A percentile compares a stretch with the other conserved stretches of the same genome.
Evolutionary conservation across 2,113 vertebrate genomes (phyloP).

Genomic region (Oryzias javanicus): DNA sequence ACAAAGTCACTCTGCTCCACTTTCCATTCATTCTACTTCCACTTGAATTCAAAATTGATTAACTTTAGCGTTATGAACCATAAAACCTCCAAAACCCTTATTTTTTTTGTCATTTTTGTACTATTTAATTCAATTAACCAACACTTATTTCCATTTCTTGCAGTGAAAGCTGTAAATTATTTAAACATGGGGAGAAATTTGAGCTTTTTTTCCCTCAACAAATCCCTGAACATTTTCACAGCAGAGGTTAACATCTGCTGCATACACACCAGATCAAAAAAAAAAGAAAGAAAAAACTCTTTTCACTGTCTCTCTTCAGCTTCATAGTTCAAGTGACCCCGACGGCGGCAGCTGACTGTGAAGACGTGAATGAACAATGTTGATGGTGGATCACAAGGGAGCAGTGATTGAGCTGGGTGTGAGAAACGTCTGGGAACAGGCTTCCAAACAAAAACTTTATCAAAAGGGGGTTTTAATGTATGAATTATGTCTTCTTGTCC

Average conservation of each 20-base stretch:
- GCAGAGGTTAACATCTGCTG: no score
- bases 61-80: no score
- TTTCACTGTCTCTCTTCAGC: slow-evolving; percentile 10
- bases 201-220: no score
- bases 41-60: no score
- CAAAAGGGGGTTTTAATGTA: slow-evolving; percentile 31
- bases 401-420: slow-evolving; percentile 32
- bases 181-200: no score
- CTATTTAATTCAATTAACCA: no score
- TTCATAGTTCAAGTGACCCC: slow-evolving; percentile 16
- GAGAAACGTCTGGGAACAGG: slow-evolving; percentile 20
- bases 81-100: no score
- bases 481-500: slow-evolving; percentile 33
- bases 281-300: slow-evolving; percentile 1
- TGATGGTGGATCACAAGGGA: slow-evolving; percentile 46
- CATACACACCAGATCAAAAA: not conserved
- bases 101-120: no score
- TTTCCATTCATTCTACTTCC: slow-evolving; percentile 21
- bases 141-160: no score
- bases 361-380: slow-evolving; percentile 33
- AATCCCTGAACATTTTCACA: no score
- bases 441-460: slow-evolving; percentile 39
- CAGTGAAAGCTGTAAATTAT: no score
- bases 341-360: slow-evolving; percentile 30
- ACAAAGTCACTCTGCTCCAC: slow-evolving; percentile 30